A percentile compares a stretch with the other conserved stretches of the same genome.
phyloP scores from a whole-genome alignment of 2,888 invertebrate genomes.

The Cistogaster globosa region DNA sequence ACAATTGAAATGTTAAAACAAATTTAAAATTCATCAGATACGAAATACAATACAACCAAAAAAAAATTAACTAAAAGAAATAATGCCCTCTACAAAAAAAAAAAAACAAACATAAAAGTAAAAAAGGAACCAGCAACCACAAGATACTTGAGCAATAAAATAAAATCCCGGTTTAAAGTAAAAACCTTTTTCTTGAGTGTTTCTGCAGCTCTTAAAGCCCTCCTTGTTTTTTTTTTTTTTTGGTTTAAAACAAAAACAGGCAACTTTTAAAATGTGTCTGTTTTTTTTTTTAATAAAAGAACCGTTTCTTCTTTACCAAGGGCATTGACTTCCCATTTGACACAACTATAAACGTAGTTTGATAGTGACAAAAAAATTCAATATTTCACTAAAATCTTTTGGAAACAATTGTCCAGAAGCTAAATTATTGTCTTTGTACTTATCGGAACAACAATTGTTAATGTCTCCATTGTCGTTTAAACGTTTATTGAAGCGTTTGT shows the following conservation, averaged over 20 bases:
- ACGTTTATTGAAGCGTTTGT: conserved; percentile 1
- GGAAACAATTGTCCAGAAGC: conserved; percentile 38
- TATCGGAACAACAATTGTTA: conserved; percentile 35
- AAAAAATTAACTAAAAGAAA: conserved; percentile 17
- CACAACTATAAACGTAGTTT: conserved; percentile 15
- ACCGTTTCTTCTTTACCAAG: conserved; percentile 61
- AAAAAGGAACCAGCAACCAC: neutral
- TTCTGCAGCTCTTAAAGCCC: conserved; percentile 1
- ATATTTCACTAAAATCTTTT: conserved; percentile 9
- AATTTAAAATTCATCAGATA: conserved; percentile 66
- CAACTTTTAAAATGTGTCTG: conserved; percentile 7
- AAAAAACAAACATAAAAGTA: no score
- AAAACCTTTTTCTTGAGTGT: conserved; percentile 29
- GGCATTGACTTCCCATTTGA: conserved; percentile 61
- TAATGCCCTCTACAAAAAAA: conserved; percentile 27
- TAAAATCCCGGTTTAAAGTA: conserved; percentile 45
- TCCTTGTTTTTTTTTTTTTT: conserved; percentile 6
- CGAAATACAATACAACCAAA: conserved; percentile 48
- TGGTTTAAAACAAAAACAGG: neutral
- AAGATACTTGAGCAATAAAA: conserved; percentile 19
- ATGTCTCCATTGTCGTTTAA: conserved; percentile 8
- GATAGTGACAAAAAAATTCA: conserved; percentile 6
- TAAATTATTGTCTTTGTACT: conserved; percentile 25
- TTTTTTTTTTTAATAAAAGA: conserved; percentile 19
- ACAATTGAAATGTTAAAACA: conserved; percentile 65